Evolutionary conservation across 1,140 invertebrate genomes (phyloP).

Genomic region (Drosophila repletoides): DNA sequence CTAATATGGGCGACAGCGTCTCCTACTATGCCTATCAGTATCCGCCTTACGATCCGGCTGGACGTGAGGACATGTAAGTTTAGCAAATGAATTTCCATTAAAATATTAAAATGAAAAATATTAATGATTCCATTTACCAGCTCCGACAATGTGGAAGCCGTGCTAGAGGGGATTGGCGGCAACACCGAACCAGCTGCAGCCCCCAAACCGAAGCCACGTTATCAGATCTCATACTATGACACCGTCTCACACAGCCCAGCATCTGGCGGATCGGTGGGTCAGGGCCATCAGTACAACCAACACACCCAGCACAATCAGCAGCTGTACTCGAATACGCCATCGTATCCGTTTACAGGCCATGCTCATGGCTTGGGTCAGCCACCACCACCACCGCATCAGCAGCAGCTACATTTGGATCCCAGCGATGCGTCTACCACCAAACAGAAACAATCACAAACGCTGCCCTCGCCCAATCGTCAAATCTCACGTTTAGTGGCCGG

Average conservation of each 20-base stretch:
- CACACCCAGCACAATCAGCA: conserved; percentile 62
- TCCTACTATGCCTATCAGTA: conserved; percentile 85
- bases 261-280: conserved; percentile 23
- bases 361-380: conserved; percentile 53
- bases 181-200: conserved; percentile 45
- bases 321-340: conserved; percentile 72
- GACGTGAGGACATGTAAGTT: conserved; percentile 79
- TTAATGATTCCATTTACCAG: conserved; percentile 13
- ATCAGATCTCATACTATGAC: conserved; percentile 79
- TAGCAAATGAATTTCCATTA: neutral
- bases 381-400: conserved; percentile 64
- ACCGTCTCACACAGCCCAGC: conserved; percentile 63
- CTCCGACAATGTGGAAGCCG: conserved; percentile 81
- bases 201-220: conserved; percentile 69
- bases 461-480: conserved; percentile 78
- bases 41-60: conserved; percentile 81
- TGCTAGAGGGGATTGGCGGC: conserved; percentile 76
- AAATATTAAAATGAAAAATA: no score
- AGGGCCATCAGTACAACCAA: conserved; percentile 76
- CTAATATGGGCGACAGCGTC: conserved; percentile 83
- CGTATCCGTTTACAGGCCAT: conserved; percentile 40
- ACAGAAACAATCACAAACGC: conserved; percentile 74
- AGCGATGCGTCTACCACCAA: conserved; percentile 53
- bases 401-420: conserved; percentile 68
- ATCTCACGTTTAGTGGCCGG: conserved; percentile 71